phyloP scores from a whole-genome alignment of 2,888 invertebrate genomes.

The Brenthis hecate region DNA sequence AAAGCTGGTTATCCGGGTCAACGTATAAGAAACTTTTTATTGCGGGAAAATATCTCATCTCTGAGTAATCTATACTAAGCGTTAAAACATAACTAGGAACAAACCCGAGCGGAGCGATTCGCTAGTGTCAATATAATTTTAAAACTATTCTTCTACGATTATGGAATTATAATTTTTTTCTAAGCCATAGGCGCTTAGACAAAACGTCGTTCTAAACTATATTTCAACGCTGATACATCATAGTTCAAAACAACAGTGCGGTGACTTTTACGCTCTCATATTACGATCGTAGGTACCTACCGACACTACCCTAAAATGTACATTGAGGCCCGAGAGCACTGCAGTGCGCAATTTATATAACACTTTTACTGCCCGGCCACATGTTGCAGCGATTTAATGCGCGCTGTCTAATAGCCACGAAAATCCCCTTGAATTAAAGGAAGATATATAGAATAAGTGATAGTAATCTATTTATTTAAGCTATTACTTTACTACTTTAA shows the following conservation, averaged over 20 bases:
- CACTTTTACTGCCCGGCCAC: conserved; percentile 41
- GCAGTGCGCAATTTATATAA: conserved; percentile 46
- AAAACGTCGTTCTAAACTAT: not conserved
- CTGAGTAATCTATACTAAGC: no score
- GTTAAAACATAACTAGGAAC: no score
- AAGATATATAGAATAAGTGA: not conserved
- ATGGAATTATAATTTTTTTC: no score
- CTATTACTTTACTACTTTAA: not conserved
- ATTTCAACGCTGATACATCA: not conserved
- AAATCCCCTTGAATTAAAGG: conserved; percentile 27
- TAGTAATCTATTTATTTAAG: not conserved
- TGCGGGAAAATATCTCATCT: no score
- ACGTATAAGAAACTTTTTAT: no score
- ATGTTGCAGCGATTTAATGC: conserved; percentile 43
- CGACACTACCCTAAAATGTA: conserved; percentile 30
- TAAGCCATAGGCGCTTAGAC: no score
- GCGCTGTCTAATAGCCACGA: conserved; percentile 36
- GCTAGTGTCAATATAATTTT: no score
- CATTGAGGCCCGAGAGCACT: conserved; percentile 35
- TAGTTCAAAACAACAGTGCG: conserved; percentile 1
- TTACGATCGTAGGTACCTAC: conserved; percentile 6
- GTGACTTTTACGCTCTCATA: conserved; percentile 2
- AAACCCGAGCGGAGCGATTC: no score
- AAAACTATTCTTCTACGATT: no score
- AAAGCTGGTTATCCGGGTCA: no score